Evolutionary conservation across 2,888 invertebrate species (phyloP).

Genomic region (Autographa pulchrina): DNA sequence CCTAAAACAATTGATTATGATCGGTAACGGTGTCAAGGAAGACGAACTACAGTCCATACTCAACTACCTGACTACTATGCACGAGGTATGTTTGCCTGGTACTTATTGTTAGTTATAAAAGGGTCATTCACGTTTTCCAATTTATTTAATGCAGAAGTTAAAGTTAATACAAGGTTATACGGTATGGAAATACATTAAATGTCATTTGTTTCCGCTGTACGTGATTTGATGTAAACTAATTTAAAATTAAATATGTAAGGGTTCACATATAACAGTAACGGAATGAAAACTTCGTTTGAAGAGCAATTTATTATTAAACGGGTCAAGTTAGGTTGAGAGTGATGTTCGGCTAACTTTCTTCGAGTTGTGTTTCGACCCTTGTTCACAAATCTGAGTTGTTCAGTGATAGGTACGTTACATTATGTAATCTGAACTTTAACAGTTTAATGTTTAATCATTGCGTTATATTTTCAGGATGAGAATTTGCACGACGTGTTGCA

Average conservation of each 20-base stretch:
- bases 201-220: not conserved
- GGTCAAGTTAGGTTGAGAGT: not conserved
- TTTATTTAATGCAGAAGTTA: too few relatives aligned
- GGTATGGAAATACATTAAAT: too few relatives aligned
- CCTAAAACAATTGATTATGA: conserved; percentile 98
- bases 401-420: not conserved
- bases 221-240: not conserved
- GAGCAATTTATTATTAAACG: not conserved
- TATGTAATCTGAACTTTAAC: not conserved
- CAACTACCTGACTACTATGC: conserved; percentile 99
- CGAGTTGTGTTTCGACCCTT: conserved; percentile 3
- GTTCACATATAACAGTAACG: not conserved
- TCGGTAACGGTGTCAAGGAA: conserved; percentile 98
- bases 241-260: conserved; percentile 1
- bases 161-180: too few relatives aligned
- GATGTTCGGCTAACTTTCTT: not conserved
- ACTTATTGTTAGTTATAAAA: conserved; percentile 12
- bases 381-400: not conserved
- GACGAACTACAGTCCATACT: conserved; percentile 99
- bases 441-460: not conserved
- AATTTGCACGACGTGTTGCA: conserved; percentile 99
- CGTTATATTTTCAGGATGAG: conserved; percentile 93
- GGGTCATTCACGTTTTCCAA: too few relatives aligned
- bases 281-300: conserved; percentile 1
- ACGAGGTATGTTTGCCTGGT: conserved; percentile 92